A percentile compares a stretch with the other conserved stretches of the same genome.
These are phyloP conservation scores for Thunnus thynnus DNA, from an alignment of 2,113 vertebrate genomes.

Conservation along the genomic window DNA sequence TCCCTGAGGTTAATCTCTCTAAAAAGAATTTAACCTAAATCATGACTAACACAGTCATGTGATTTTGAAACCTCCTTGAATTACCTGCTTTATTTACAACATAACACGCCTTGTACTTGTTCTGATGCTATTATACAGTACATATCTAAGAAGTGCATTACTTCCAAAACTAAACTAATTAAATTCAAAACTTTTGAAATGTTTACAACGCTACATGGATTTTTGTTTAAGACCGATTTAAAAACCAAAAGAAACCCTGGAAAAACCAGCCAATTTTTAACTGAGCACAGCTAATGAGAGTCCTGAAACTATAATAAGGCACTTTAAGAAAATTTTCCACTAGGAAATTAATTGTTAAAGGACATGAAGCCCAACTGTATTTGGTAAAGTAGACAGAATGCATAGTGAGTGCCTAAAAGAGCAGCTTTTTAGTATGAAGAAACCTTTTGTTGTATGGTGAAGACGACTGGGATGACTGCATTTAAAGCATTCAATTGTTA, in stretches of 20 bases:
- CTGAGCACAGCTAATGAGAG: slow-evolving; percentile 36
- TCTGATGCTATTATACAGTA: not conserved
- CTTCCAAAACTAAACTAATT: slow-evolving; percentile 18
- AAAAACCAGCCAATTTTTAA: slow-evolving; percentile 19
- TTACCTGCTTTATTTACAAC: not conserved
- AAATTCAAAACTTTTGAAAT: slow-evolving; percentile 13
- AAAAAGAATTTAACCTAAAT: not conserved
- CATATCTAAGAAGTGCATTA: not conserved
- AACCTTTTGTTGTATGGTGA: not conserved
- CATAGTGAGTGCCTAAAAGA: slow-evolving; percentile 22
- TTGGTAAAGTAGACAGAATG: slow-evolving; percentile 22
- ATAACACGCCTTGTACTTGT: not conserved
- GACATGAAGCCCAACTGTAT: slow-evolving; percentile 36
- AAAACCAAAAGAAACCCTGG: slow-evolving; percentile 28
- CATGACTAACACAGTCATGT: not conserved
- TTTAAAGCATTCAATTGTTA: not conserved
- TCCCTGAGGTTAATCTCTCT: not conserved
- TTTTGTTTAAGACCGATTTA: slow-evolving; percentile 7
- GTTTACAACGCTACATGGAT: slow-evolving; percentile 1
- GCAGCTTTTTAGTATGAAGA: slow-evolving; percentile 20
- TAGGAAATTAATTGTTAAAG: slow-evolving; percentile 48
- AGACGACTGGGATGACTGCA: not conserved
- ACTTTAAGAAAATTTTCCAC: slow-evolving; percentile 34
- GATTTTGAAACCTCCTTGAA: not conserved
- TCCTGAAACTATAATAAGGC: slow-evolving; percentile 47